Evolutionary conservation across 1,140 invertebrate species (phyloP).

Genomic region (Aricia agestis): DNA sequence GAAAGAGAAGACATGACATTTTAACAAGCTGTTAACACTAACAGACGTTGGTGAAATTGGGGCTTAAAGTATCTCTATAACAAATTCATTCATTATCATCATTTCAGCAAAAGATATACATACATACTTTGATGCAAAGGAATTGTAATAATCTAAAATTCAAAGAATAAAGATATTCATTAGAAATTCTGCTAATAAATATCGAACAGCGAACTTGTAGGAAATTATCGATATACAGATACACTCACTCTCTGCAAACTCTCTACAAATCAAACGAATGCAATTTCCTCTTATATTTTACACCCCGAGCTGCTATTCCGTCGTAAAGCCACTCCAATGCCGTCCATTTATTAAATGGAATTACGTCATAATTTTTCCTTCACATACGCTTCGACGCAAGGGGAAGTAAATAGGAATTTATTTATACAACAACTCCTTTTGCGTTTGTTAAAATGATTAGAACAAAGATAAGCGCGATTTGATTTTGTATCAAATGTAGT

Average conservation of each 20-base stretch:
- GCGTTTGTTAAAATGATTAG: not conserved
- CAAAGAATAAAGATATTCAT: too few relatives aligned
- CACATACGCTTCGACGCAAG: conserved; percentile 3
- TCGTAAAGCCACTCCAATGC: conserved; percentile 16
- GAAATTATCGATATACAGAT: too few relatives aligned
- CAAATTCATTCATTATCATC: too few relatives aligned
- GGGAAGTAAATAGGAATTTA: not conserved
- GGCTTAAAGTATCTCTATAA: too few relatives aligned
- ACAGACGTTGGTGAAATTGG: too few relatives aligned
- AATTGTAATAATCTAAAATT: too few relatives aligned
- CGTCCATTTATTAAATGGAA: conserved; percentile 21
- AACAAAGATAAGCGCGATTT: not conserved
- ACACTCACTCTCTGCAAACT: not conserved
- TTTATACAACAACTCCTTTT: not conserved
- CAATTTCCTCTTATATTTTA: not conserved
- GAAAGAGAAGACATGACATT: too few relatives aligned
- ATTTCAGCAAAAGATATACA: too few relatives aligned
- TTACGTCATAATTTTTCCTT: conserved; percentile 15
- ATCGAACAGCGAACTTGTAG: too few relatives aligned
- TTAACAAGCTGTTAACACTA: too few relatives aligned
- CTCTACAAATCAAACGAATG: not conserved
- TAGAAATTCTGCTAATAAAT: too few relatives aligned
- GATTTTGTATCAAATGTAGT: not conserved
- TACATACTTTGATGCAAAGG: too few relatives aligned
- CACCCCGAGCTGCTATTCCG: conserved; percentile 1